A percentile compares a stretch with the other conserved stretches of the same genome.
phyloP scores from a whole-genome alignment of 2,113 vertebrate species.

The Perca fluviatilis region DNA sequence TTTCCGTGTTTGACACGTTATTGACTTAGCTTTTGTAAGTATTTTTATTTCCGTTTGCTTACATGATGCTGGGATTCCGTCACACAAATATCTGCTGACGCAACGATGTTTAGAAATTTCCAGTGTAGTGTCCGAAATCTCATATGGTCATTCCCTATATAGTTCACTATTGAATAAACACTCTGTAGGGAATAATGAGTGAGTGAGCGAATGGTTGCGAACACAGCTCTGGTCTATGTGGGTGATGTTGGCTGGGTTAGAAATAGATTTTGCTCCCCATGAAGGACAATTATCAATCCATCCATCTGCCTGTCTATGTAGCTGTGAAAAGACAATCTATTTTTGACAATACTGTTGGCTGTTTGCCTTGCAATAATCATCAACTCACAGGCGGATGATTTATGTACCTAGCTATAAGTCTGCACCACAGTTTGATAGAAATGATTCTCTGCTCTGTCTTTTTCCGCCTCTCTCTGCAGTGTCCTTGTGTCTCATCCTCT shows the following conservation, averaged over 20 bases:
- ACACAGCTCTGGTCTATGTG: not conserved
- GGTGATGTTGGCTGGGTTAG: not conserved
- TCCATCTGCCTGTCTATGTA: not conserved
- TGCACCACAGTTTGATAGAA: not conserved
- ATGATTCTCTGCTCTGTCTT: constrained; percentile 1
- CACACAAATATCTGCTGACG: too few species aligned
- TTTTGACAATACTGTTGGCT: not conserved
- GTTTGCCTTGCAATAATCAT: not conserved
- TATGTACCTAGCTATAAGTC: not conserved
- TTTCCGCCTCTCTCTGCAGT: not conserved
- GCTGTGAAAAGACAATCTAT: not conserved
- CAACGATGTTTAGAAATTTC: too few species aligned
- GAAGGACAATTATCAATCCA: not conserved
- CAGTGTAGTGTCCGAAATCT: too few species aligned
- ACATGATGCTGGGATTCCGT: too few species aligned
- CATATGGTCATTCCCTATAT: too few species aligned
- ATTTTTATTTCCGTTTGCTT: too few species aligned
- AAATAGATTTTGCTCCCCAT: not conserved
- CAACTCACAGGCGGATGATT: not conserved
- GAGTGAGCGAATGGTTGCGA: too few species aligned
- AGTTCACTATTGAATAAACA: too few species aligned
- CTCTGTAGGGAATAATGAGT: too few species aligned
- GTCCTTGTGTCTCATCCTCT: not conserved
- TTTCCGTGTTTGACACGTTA: too few species aligned
- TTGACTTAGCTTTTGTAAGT: too few species aligned